Base-by-base conservation (phyloP, 2,888 invertebrate species). In the Drosophila mercatorum region DNA sequence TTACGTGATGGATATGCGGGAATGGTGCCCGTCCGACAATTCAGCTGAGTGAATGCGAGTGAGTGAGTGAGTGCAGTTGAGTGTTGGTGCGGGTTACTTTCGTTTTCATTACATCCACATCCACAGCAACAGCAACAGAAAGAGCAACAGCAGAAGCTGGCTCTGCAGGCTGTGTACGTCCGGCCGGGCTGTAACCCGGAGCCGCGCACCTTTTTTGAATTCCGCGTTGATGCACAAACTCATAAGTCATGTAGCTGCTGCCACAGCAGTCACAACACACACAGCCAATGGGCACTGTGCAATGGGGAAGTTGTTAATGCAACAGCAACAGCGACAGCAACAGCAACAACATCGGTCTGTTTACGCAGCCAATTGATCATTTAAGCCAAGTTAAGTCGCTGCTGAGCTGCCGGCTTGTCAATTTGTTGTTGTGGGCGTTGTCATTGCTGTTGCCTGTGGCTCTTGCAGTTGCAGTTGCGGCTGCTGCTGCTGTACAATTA, bases 241-340 rank as follows among this genome's bases (percentile, higher is more conserved):
- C 86, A 83, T 88, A 88, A 89, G 88, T 89, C 90, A 88, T 87
- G 66, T 74, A 51, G 68, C 53, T 72, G 77, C 67, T 70, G 64
- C 63, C 53, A 63, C 70, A 56, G 73, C 70, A 60, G 62, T 58
- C 51, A 41, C 72, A 44, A 49, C 77, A 63, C 12, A 47, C 46
- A 26, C 46, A 2, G 51, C 49, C 60, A 62, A 5, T 40, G 59
- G 28, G 61, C 63, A 63, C 55, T 56, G 44, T 43, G 70, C 85
- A 89, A 89, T 83, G 78, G 86, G 85, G 85, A 86, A 86, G 85
- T 88, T 84, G 89, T 88, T 80, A 88, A 87, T 76, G 84, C 87
- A 88, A 68, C 89, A 73, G 69, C 74, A 17, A 17, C 17, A 22
- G 1, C 51, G 47, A 5, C 49, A 59, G 14, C 78, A 59, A 17